Evolutionary conservation across 2,797 vertebrate genomes (phyloP).

Genomic region (Pipistrellus pipistrellus): DNA sequence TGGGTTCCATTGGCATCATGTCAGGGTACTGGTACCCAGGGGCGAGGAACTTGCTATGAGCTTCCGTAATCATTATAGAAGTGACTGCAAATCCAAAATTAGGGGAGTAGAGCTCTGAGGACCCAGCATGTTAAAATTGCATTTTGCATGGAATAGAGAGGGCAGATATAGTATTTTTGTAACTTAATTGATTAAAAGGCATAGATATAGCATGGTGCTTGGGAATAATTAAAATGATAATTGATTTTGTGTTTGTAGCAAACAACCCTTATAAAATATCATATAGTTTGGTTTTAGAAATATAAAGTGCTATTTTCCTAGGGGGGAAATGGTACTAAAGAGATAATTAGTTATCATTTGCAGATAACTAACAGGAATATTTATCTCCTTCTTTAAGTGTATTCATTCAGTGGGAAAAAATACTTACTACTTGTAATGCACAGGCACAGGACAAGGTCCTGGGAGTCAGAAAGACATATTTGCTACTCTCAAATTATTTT

Average conservation of each 20-base stretch:
- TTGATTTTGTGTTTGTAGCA: conserved; percentile 60
- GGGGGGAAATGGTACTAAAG: neutral
- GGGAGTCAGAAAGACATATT: neutral
- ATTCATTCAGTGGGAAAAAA: neutral
- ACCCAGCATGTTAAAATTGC: conserved; percentile 43
- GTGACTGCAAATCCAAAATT: conserved; percentile 67
- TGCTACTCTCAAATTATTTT: neutral
- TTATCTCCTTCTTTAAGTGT: conserved; percentile 24
- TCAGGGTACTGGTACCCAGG: neutral
- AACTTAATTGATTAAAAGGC: conserved; percentile 63
- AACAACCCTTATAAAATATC: conserved; percentile 12
- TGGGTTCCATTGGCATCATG: neutral
- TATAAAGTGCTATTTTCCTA: conserved; percentile 7
- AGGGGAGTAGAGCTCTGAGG: conserved; percentile 65
- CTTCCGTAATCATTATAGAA: conserved; percentile 52
- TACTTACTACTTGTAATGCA: conserved; percentile 4
- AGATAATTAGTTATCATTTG: conserved; percentile 41
- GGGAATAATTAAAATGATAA: conserved; percentile 53
- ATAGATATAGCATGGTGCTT: neutral
- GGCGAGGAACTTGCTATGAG: conserved; percentile 60
- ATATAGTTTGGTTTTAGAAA: conserved; percentile 28
- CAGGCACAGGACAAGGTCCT: neutral
- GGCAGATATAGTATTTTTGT: conserved; percentile 60
- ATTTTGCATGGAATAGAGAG: conserved; percentile 73
- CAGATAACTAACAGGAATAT: neutral